Conservation (phyloP, 2,888 invertebrate species). For the Glyphotaelius pellucidus region DNA sequence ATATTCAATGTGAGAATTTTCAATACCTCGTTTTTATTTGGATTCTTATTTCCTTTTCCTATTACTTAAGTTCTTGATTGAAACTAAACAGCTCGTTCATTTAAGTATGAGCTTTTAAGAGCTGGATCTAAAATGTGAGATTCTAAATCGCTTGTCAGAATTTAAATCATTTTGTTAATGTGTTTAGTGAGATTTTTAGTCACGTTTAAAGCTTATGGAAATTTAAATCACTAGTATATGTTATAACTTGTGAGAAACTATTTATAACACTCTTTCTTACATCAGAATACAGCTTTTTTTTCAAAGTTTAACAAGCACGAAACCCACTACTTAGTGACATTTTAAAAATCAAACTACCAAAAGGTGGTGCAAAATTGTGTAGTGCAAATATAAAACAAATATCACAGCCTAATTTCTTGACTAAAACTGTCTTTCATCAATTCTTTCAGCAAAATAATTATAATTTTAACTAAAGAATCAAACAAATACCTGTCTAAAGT, state of each 20-base stretch:
- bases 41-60: no score
- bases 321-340: no score
- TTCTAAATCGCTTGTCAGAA: no score
- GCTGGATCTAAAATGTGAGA: not conserved
- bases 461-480: constrained; percentile 4
- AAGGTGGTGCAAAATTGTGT: constrained; percentile 9
- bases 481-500: constrained; percentile 65
- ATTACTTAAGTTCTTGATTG: not conserved
- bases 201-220: not conserved
- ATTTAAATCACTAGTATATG: not conserved
- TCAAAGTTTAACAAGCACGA: no score
- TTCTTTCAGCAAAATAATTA: not conserved
- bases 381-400: constrained; percentile 6
- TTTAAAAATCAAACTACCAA: not conserved
- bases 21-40: no score
- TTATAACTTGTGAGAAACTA: not conserved
- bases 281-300: no score
- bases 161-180: no score
- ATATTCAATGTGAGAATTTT: not conserved
- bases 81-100: not conserved
- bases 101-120: not conserved
- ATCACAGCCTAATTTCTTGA: constrained; percentile 9
- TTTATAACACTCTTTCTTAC: not conserved
- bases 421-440: not conserved
- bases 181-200: no score